Base-by-base conservation (phyloP, 2,797 vertebrate species). In the Danio aesculapii region DNA sequence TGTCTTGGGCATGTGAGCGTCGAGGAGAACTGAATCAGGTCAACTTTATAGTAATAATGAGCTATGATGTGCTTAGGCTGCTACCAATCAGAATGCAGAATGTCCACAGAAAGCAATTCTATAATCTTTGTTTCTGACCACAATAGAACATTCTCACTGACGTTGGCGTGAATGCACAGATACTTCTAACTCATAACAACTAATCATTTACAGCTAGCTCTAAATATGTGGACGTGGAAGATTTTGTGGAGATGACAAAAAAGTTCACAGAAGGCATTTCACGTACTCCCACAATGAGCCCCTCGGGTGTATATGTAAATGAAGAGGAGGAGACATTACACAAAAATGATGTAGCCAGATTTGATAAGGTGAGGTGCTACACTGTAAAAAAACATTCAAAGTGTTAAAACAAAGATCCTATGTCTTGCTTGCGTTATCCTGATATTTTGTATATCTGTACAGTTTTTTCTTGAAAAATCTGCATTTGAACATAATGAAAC, bases 201-300 rank as follows among this genome's bases (percentile, higher is more conserved):
- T 73, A 17, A 46, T 41, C 13, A 17, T 64, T 39, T 76, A 67
- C 73, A 98, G 97, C 95, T 75, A 94, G 94, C 87, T 78, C 77
- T 8, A 93, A 95, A 85, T 84, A 93, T 82, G 94, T 99, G 21
- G 95, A 95, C n/a, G 84, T 96, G 89, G 97, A 99, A 16, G 96
- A 96, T 85, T 99, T 99, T 83, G 96, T 99, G 85, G 97, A 99
- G 91, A 96, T 99, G 89, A 98, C 98, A 30, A 97, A 98, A 92
- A 96, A 95, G 66, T 99, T 97, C 0, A 96, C 98, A 8, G 95
- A 95, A 89, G 96, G 97, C 19, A 93, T 99, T 58, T 91, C 94
- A 30, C 93, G 96, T 0, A 71, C 91, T 21, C 79, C 90, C 8
- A 91, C 79, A 0, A 71, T 0, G 16, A 6, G 10, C 49, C 43